Conservation (phyloP, 2,797 vertebrate species). For the Pelochelys cantorii region DNA sequence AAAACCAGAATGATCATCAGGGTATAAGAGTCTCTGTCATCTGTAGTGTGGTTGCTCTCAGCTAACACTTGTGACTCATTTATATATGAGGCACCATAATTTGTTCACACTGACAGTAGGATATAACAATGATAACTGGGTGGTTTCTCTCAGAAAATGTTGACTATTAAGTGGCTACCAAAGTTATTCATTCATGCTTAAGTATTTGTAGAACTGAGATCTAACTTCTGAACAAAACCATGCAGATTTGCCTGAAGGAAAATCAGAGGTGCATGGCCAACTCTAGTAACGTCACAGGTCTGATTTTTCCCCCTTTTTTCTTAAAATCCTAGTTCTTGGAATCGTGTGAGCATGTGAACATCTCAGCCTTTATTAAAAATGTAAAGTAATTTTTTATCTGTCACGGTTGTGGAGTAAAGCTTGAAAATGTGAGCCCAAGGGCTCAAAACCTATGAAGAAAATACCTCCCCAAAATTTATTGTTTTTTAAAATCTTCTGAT, state of each 20-base stretch:
- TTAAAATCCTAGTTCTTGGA: background rate
- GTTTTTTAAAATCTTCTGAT: background rate
- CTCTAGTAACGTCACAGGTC: background rate
- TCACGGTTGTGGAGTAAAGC: background rate
- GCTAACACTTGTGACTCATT: background rate
- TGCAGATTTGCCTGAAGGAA: background rate
- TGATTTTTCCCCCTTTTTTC: background rate
- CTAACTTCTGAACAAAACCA: background rate
- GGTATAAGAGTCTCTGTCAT: constrained; percentile 22
- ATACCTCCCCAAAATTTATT: background rate
- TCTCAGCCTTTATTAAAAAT: background rate
- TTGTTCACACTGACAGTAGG: background rate
- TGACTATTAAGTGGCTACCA: background rate
- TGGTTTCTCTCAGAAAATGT: background rate
- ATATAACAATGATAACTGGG: background rate
- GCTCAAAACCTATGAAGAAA: background rate
- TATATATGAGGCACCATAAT: background rate
- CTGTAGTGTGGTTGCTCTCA: background rate
- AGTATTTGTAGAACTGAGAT: background rate
- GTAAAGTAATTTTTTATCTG: background rate
- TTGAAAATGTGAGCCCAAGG: background rate
- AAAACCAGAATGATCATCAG: constrained; percentile 16
- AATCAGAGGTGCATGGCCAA: background rate
- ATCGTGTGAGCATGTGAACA: background rate
- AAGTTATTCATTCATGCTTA: background rate